Base-by-base conservation (phyloP, 2,797 vertebrate species). In the Falco peregrinus region DNA sequence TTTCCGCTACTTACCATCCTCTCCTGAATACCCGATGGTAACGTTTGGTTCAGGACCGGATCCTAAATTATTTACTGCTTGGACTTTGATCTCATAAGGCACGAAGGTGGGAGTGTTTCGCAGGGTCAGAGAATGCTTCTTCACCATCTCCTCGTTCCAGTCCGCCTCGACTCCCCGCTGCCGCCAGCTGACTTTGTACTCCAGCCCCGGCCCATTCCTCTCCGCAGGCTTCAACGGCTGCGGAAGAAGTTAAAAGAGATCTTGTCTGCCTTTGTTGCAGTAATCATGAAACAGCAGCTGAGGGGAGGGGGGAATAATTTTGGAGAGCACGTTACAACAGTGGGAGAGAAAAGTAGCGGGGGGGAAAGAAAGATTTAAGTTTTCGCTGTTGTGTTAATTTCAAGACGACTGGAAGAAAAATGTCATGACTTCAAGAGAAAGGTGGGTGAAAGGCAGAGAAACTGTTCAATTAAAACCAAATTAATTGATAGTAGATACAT, bases 61-160 rank as follows among this genome's bases (percentile, higher is more conserved):
- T 47, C 99, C 99, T 35, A 99, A 97, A 47, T 98, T 97, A 85
- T 99, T 99, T 73, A 97, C 97, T 4, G 99, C 98, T 93, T 99
- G 99, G 74, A 99, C 98, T 95, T 98, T 99, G 96, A 99, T 98
- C 90, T 99, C 99, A 0, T 99, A 99, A 16, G 99, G 99, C 37
- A 99, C 98, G 11, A 99, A 99, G 21, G 99, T 99, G 26, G 99
- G 98, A 1, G 99, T 99, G 25, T 99, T 98, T 95, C 93, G 97
- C 89, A 99, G 98, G n/a, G 98, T 96, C 81, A 99, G 98, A 0
- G 98, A 99, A 94, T 99, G 99, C 25, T 99, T 99, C 95, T 98
- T 99, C 89, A 99, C 99, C 8, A 70, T 97, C 90, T 99, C 98
- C 19, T 99, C 99, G 4, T 97, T 98, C 99, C 99, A 99, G 70